Base-by-base conservation (phyloP, 37 sponge, comb jelly and placozoan species). In the Hormiphora californensis region DNA sequence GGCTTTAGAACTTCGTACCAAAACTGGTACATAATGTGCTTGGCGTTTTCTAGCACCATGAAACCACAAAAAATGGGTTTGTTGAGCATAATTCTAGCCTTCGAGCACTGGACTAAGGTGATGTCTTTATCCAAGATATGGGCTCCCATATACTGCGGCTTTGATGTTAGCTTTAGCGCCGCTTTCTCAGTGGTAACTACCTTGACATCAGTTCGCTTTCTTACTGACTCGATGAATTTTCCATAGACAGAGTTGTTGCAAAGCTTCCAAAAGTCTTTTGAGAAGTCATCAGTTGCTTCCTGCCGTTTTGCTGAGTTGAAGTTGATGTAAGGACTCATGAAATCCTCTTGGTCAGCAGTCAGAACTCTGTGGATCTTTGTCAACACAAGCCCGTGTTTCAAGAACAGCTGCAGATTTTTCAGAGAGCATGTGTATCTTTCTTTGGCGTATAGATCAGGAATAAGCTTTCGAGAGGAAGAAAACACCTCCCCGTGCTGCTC, bases 41-140 rank as follows among this genome's bases (percentile, higher is more conserved):
- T 65, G 68, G 68, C 68, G 25, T 65, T 65, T 65, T 65, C 68
- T 39, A 65, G 25, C 38, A 65, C 68, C 35, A 65, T 65, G 38
- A 65, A 65, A 3, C 68, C 68, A 30, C 68, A 65, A 3, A 19
- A 8, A 65, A 65, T 65, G 5, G 68, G 68, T 25, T 65, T 65
- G 36, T 65, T 65, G 19, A 65, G 68, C 1, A 21, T 8, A 8
- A 65, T 39, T 36, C 31, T 65, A 9, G 31, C 35, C 68, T 65
- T 65, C 38, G 12, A 25, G 7, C 38, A 35, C 68, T 65, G 68
- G 7, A 65, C 68, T 39, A 65, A 35, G 25, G 68, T 34, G 12
- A 65, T 34, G 4, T 65, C 68, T 19, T 30, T 35, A 19, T 65
- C 68, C 68, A 65, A 65, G 19, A 65, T 19, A 7, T 34, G 68